Evolutionary conservation across 2,113 vertebrate genomes (phyloP).

Genomic region (Myotis lucifugus): DNA sequence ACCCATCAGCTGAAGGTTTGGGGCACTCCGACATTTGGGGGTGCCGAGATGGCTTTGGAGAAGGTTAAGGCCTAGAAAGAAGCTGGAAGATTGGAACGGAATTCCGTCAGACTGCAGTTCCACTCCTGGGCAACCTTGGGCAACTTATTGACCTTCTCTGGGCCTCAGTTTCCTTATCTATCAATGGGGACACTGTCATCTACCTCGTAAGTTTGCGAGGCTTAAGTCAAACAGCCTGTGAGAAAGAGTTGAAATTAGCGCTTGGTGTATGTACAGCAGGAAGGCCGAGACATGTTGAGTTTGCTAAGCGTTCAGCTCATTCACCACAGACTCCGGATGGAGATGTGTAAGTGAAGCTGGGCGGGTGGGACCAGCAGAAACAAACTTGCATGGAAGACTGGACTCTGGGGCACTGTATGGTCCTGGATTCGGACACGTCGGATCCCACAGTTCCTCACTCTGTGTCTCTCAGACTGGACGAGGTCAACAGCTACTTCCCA

Average conservation of each 20-base stretch:
- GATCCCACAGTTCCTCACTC: neutral
- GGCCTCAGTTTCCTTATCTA: neutral
- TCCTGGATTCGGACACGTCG: neutral
- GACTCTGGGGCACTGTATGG: neutral
- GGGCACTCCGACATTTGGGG: neutral
- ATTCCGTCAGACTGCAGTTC: neutral
- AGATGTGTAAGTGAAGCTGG: neutral
- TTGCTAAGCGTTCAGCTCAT: neutral
- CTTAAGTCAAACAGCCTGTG: neutral
- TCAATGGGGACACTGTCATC: neutral
- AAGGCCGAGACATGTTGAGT: neutral
- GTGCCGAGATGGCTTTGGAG: neutral
- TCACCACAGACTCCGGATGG: rapidly evolving
- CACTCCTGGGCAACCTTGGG: neutral
- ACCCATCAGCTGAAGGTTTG: neutral
- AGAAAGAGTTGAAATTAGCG: neutral
- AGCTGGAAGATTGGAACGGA: neutral
- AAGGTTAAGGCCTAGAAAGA: neutral
- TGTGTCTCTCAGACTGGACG: neutral
- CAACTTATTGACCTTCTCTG: neutral
- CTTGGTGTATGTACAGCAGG: neutral
- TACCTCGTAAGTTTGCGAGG: neutral
- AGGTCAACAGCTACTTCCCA: neutral
- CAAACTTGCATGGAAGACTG: neutral
- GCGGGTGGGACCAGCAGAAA: neutral